Evolutionary conservation across 2,113 vertebrate species (phyloP).

Genomic region (Otocyon megalotis): DNA sequence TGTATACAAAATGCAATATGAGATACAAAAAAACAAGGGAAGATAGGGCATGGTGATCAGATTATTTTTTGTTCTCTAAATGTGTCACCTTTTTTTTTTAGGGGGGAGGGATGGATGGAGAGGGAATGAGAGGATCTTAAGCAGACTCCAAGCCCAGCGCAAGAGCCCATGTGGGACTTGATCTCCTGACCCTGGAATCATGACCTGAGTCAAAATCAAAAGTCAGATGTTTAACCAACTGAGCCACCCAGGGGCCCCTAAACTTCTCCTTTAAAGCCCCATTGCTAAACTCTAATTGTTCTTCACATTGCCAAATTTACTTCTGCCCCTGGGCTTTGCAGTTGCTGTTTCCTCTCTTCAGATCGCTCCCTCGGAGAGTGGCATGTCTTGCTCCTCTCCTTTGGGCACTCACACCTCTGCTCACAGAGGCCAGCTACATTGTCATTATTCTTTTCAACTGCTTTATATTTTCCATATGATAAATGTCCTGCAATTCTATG

Average conservation of each 20-base stretch:
- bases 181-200: neutral
- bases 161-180: neutral
- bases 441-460: neutral
- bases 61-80: neutral
- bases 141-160: neutral
- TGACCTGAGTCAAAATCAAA: neutral
- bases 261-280: neutral
- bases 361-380: neutral
- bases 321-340: neutral
- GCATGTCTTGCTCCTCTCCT: neutral
- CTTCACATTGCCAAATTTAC: neutral
- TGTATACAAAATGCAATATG: neutral
- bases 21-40: neutral
- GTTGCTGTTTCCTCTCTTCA: neutral
- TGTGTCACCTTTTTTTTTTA: neutral
- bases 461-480: neutral
- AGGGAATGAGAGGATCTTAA: neutral
- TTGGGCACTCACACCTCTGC: neutral
- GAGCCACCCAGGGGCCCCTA: neutral
- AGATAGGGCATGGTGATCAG: neutral
- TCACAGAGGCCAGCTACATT: neutral
- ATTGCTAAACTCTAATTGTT: neutral
- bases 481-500: neutral
- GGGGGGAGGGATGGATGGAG: neutral
- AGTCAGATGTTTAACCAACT: neutral